Percentiles rank a stretch among this genome's conserved stretches.
phyloP scores from a whole-genome alignment of 2,113 vertebrate genomes.

The Galeopterus variegatus region DNA sequence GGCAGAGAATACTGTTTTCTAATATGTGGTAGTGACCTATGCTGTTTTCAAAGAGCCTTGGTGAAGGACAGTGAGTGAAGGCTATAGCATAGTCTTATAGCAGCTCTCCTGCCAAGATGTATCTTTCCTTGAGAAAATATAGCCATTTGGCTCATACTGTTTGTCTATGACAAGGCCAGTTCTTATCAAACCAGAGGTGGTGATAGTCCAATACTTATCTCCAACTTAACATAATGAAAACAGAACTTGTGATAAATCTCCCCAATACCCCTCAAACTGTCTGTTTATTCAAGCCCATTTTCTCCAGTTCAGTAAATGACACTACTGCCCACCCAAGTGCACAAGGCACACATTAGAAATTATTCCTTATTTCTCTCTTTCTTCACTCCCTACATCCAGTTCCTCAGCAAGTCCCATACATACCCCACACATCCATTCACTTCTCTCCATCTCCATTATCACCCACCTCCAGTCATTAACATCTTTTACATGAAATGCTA shows the following conservation, averaged over 20 bases:
- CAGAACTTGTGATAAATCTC: neutral
- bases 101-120: neutral
- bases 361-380: neutral
- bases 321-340: neutral
- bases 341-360: neutral
- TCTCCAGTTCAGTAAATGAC: slow-evolving; percentile 9
- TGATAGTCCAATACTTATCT: neutral
- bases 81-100: neutral
- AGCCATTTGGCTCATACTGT: neutral
- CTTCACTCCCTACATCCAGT: neutral
- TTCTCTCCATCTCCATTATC: neutral
- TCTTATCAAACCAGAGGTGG: neutral
- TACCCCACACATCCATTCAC: neutral
- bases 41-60: neutral
- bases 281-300: neutral
- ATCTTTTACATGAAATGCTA: neutral
- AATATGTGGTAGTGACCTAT: neutral
- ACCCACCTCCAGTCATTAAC: neutral
- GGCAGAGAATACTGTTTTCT: slow-evolving; percentile 28
- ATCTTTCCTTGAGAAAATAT: slow-evolving; percentile 30
- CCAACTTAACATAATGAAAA: neutral
- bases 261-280: neutral
- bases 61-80: neutral
- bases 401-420: neutral
- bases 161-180: neutral